phyloP scores from a whole-genome alignment of 2,797 vertebrate species.

The Crypturellus tataupa region DNA sequence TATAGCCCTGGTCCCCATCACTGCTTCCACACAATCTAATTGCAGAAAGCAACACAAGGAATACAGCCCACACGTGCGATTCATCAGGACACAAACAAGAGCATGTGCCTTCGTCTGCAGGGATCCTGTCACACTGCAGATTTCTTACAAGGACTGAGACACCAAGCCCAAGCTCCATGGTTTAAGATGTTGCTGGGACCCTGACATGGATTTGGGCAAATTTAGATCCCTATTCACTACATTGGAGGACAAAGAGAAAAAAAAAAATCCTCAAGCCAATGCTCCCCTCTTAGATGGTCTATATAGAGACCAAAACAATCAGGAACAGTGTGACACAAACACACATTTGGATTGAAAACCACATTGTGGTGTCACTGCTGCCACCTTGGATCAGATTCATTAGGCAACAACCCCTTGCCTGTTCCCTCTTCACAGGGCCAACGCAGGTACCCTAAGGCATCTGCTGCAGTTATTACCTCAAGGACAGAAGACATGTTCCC shows the following conservation, averaged over 20 bases:
- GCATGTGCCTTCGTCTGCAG: not conserved
- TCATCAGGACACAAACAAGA: conserved; percentile 31
- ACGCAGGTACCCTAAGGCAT: not conserved
- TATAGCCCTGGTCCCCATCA: not conserved
- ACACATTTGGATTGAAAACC: not conserved
- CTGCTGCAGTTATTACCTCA: not conserved
- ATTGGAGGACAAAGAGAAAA: not conserved
- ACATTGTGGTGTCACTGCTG: not conserved
- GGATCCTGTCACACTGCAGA: not conserved
- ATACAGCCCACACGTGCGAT: not conserved
- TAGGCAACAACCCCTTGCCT: not conserved
- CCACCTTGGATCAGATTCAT: not conserved
- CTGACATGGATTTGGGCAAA: not conserved
- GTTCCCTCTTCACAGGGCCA: not conserved
- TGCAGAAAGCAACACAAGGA: not conserved
- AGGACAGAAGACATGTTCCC: not conserved
- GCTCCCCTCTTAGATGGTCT: not conserved
- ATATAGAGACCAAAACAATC: not conserved
- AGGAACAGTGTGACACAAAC: not conserved
- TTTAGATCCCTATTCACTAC: not conserved
- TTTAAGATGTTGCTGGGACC: conserved; percentile 14
- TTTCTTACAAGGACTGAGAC: conserved; percentile 25
- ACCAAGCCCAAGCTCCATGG: not conserved
- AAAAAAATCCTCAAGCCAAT: not conserved
- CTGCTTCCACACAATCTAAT: not conserved